These are phyloP conservation scores for Lasius fuliginosus DNA, from an alignment of 2,888 invertebrate species.

Conservation along the genomic window DNA sequence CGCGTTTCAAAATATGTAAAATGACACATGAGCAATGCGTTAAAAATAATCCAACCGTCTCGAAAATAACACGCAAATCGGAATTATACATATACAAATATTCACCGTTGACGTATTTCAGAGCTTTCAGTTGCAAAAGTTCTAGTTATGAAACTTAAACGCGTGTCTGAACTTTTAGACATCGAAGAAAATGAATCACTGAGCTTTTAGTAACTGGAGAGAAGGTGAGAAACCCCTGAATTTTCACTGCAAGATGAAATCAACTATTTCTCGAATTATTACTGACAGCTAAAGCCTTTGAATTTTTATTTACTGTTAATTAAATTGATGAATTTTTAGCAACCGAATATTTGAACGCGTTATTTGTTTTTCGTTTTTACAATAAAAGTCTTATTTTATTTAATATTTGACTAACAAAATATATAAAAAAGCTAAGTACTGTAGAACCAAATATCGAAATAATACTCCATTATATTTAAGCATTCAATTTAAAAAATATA, in stretches of 20 bases:
- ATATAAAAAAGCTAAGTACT: neutral
- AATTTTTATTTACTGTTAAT: neutral
- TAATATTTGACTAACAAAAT: neutral
- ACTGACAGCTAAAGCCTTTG: neutral
- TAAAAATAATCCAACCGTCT: slow-evolving; percentile 25
- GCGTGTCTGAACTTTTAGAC: slow-evolving; percentile 14
- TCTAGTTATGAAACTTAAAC: neutral
- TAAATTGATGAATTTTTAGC: neutral
- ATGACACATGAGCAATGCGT: slow-evolving; percentile 39
- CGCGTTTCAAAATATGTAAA: slow-evolving; percentile 15
- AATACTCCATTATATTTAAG: neutral
- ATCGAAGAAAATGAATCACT: slow-evolving; percentile 16
- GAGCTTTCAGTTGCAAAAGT: slow-evolving; percentile 20
- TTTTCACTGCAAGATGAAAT: slow-evolving; percentile 2
- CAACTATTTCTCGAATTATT: slow-evolving; percentile 1
- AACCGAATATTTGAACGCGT: neutral
- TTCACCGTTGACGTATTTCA: slow-evolving; percentile 10
- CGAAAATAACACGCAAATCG: slow-evolving; percentile 35
- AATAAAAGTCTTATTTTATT: slow-evolving; percentile 7
- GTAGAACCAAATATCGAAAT: neutral
- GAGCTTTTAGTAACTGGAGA: slow-evolving; percentile 4
- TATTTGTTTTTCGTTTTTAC: neutral
- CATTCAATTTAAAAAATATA: neutral
- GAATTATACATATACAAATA: slow-evolving; percentile 40
- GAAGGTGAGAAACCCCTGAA: neutral